Evolutionary conservation across 2,797 vertebrate species (phyloP), one percentile per base, ranked within the genome.

Genomic region (Enteromius thamalakanensis): DNA sequence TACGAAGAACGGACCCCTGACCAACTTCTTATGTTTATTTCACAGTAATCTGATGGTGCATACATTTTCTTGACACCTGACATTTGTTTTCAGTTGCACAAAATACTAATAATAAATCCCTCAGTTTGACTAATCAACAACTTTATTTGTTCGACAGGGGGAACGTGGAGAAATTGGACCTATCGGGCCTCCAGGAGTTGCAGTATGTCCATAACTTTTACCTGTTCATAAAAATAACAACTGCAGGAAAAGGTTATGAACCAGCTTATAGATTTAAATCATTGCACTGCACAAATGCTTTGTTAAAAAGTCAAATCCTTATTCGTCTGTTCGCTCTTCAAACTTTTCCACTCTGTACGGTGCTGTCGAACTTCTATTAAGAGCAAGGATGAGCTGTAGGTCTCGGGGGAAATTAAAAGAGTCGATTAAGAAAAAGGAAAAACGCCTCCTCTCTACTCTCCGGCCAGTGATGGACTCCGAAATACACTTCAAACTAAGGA

Each of bases 141-240:
- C 19, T 71, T 65, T 26, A 12, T 87, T 12, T 88, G 19, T 79
- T 79, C 88, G 88, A 67, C 76, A 96, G 95, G 95, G 96, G 62
- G 92, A 94, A 1, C 90, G 26, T 85, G 96, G 96, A 81, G 92
- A 92, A 17, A 65, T 83, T 0, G 96, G 96, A 79, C 86, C 82
- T 4, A 65, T 55, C 0, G 96, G 96, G 83, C 91, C 90, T 71
- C 89, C 87, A 60, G 95, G 95, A 88, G 87, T 91, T 47, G 90
- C 89, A 26, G 96, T 96, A 89, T 95, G 95, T 90, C 45, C 42
- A 29, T 51, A 19, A 34, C 12, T n/a, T 75, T 19, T 23, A 8
- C 9, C 37, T 70, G 45, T 53, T 26, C 17, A 42, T 71, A n/a
- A 42, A 51, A 79, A 81, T 62, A 40, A 23, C 26, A 62, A 37